phyloP scores from a whole-genome alignment of 2,888 invertebrate species.

The Oxyteleia sp. region DNA sequence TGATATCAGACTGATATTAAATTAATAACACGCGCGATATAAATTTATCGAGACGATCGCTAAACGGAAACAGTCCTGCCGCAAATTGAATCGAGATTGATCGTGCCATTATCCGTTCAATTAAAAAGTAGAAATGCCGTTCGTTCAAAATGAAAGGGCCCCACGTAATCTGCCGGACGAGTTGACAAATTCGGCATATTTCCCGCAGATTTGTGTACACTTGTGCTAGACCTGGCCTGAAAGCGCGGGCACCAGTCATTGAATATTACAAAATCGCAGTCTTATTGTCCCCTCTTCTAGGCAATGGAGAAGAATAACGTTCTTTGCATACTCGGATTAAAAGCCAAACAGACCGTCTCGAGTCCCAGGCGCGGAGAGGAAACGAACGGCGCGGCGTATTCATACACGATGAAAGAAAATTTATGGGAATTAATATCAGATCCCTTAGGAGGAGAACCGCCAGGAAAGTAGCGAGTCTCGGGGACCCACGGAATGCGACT shows the following conservation, averaged over 20 bases:
- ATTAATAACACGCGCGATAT: background rate
- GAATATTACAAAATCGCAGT: slow-evolving; percentile 71
- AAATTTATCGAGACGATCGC: no score
- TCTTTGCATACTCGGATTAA: slow-evolving; percentile 87
- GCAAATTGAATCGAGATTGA: slow-evolving; percentile 4
- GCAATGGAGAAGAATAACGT: slow-evolving; percentile 82
- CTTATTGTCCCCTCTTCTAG: slow-evolving; percentile 56
- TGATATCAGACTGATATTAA: background rate
- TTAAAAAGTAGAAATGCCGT: no score
- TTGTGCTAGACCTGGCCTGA: slow-evolving; percentile 43
- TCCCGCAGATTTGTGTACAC: slow-evolving; percentile 59
- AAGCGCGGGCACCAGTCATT: slow-evolving; percentile 54
- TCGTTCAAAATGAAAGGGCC: background rate
- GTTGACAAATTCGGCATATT: slow-evolving; percentile 49
- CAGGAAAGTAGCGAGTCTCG: slow-evolving; percentile 77
- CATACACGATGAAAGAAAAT: slow-evolving; percentile 86
- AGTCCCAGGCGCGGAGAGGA: slow-evolving; percentile 57
- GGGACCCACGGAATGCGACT: slow-evolving; percentile 87
- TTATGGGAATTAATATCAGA: slow-evolving; percentile 88
- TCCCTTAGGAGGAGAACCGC: slow-evolving; percentile 80
- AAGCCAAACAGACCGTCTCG: slow-evolving; percentile 83
- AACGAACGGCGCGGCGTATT: slow-evolving; percentile 74
- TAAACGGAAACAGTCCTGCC: background rate
- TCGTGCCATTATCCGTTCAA: background rate
- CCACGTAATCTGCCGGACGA: background rate